Evolutionary conservation across 2,797 vertebrate genomes (phyloP), one percentile per base, ranked within the genome.

Genomic region (Nannoperca australis): DNA sequence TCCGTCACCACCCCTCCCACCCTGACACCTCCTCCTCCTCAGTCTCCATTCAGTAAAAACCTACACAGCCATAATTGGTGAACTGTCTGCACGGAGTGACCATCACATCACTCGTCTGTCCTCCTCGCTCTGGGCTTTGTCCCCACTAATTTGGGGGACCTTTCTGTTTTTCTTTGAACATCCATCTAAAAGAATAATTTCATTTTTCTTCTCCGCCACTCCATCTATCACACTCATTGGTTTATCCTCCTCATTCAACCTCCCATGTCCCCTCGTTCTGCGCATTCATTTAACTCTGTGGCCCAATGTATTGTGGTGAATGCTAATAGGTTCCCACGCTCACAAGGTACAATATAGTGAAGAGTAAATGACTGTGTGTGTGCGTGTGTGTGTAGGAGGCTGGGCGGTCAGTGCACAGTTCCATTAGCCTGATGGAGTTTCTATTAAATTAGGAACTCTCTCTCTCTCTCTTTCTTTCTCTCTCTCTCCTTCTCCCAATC

Each of bases 371-470:
- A 64, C 55, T 76, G 49, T 80, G 73, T 15, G 59, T n/a, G 73
- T 85, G 81, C 78, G 79, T 51, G 80, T 79, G 78, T 62, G 58
- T 81, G 80, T 63, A 30, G 81, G 76, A 84, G 85, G 76, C 78
- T 78, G 80, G 75, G 85, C 77, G 72, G 88, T 87, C 89, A 84
- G 79, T 89, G 85, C 84, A 86, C 85, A 55, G 86, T 86, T 94
- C 92, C 93, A 94, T 94, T 93, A 94, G 92, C 86, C 92, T 93
- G 91, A 94, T 94, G 91, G 93, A 88, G 89, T 93, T 93, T 94
- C 87, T 94, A 94, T 94, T 94, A 94, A 94, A 94, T 94, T 94
- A 94, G 85, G 91, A 90, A 81, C 47, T 90, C 89, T 88, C 88
- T 88, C 90, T 90, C 73, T 85, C 67, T n/a, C 84, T 82, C 61